Base-by-base conservation (phyloP, 1,140 invertebrate genomes). In the Heliconius hewitsoni region DNA sequence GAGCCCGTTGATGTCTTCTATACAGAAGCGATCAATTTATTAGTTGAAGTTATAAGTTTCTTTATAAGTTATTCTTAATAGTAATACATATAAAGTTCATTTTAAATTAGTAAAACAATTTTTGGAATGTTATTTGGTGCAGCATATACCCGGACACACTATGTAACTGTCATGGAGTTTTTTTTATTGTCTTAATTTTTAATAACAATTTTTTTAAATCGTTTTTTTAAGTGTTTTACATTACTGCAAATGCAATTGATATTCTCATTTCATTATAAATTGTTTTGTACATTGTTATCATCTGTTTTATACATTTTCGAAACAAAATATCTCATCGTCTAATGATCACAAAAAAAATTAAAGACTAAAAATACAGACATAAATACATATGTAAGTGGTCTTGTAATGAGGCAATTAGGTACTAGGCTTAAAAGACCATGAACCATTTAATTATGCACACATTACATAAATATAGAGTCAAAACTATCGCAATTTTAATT, bases 1-100 rank as follows among this genome's bases (percentile, higher is more conserved):
- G 73, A 73, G 74, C 82, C 75, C 82, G 82, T 83, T 83, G 82
- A 83, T 81, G 82, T 83, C 82, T 83, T 81, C 52, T 83, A 11
- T 72, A 79, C 70, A 60, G 78, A 72, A 66, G 27, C 23, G 3
- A 27, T 66, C 8, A 27, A 27, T 27, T 57, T 23, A 57, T 55
- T 19, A 55, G 52, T 6, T 55, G 0, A 27, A 27, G 23, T 11
- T 30, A 0, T 57, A 66, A 16, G 60, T 66, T 27, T 27, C 23
- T 13, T 30, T 30, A 30, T 66, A 66, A 27, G 60, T 30, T 16
- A 52, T 19, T 18, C 18, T 46, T 16, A 18, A 52, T 52, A 18
- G 50, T 52, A 18, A 52, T 52, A 52, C 3, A 37, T 37, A 37
- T 37, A 37, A 16, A 52, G 8, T 19, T 52, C 18, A 66, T 30